Evolutionary conservation across 1,140 invertebrate genomes (phyloP).

Genomic region (Globodera ellingtonae): DNA sequence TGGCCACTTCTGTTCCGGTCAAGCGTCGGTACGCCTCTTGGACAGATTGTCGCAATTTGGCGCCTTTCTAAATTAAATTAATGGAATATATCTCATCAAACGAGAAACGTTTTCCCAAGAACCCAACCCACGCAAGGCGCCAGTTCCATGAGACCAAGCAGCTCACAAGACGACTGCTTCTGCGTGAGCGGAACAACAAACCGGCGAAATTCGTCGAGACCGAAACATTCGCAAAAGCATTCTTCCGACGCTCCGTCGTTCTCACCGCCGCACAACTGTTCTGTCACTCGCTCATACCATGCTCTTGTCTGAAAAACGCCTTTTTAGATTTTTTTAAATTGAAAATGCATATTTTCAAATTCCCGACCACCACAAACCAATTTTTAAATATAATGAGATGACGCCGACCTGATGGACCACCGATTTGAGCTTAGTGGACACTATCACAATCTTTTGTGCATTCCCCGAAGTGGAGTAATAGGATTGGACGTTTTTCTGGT

Average conservation of each 20-base stretch:
- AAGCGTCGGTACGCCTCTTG: slow-evolving; percentile 25
- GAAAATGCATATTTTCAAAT: not conserved
- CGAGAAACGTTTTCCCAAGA: slow-evolving; percentile 8
- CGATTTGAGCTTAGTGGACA: slow-evolving; percentile 42
- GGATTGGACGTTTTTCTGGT: slow-evolving; percentile 38
- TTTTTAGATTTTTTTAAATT: no score
- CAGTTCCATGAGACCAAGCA: slow-evolving; percentile 24
- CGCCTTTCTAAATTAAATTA: not conserved
- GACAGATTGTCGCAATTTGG: slow-evolving; percentile 10
- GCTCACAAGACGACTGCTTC: slow-evolving; percentile 20
- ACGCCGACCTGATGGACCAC: slow-evolving; percentile 43
- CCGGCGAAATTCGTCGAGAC: slow-evolving; percentile 23
- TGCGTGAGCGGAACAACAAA: slow-evolving; percentile 15
- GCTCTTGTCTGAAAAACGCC: not conserved
- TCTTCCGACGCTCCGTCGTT: slow-evolving; percentile 14
- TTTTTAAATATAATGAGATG: not conserved
- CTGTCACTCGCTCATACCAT: slow-evolving; percentile 3
- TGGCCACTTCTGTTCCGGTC: not conserved
- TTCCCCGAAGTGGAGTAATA: slow-evolving; percentile 40
- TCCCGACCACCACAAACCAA: not conserved
- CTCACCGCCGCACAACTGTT: slow-evolving; percentile 25
- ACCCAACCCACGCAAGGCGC: slow-evolving; percentile 26
- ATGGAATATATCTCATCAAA: slow-evolving; percentile 5
- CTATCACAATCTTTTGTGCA: slow-evolving; percentile 25
- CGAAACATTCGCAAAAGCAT: slow-evolving; percentile 36